Conservation (phyloP, 2,797 vertebrate genomes). For the Enteromius unitaeniatus region DNA sequence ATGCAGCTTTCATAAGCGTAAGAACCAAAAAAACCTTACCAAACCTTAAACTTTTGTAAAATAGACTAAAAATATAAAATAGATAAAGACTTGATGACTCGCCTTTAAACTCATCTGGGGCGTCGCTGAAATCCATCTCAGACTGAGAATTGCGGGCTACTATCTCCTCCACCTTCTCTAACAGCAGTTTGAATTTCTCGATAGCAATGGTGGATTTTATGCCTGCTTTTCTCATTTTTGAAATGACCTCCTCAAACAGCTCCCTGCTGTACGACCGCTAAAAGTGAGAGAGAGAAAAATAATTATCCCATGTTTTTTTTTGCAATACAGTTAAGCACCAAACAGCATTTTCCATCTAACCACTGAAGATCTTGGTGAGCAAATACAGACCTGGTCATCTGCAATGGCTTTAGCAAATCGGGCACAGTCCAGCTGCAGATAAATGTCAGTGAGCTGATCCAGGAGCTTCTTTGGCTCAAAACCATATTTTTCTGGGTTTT, state of each 20-base stretch:
- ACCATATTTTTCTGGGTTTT: slow-evolving; percentile 98
- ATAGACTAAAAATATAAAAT: not conserved
- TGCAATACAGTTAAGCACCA: not conserved
- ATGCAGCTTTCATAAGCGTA: not conserved
- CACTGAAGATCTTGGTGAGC: not conserved
- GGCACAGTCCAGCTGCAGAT: slow-evolving; percentile 95
- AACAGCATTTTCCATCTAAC: not conserved
- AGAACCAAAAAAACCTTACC: not conserved
- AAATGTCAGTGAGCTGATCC: slow-evolving; percentile 98
- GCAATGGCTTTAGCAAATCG: slow-evolving; percentile 98
- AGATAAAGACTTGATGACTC: slow-evolving; percentile 2
- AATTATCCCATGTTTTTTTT: not conserved
- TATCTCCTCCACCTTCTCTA: slow-evolving; percentile 96
- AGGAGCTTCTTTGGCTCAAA: slow-evolving; percentile 99
- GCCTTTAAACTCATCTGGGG: slow-evolving; percentile 98
- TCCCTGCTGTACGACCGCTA: slow-evolving; percentile 98
- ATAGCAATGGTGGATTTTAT: slow-evolving; percentile 99
- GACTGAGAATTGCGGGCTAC: slow-evolving; percentile 97
- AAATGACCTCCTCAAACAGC: slow-evolving; percentile 97
- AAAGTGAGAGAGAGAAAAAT: not conserved
- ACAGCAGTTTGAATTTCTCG: slow-evolving; percentile 97
- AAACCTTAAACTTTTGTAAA: not conserved
- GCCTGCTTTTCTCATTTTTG: slow-evolving; percentile 98
- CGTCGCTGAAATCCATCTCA: slow-evolving; percentile 98
- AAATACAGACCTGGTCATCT: slow-evolving; percentile 90